Percentiles rank a stretch among this genome's conserved stretches.
Evolutionary conservation across 2,888 invertebrate species (phyloP).

Genomic region (Apoderus coryli): DNA sequence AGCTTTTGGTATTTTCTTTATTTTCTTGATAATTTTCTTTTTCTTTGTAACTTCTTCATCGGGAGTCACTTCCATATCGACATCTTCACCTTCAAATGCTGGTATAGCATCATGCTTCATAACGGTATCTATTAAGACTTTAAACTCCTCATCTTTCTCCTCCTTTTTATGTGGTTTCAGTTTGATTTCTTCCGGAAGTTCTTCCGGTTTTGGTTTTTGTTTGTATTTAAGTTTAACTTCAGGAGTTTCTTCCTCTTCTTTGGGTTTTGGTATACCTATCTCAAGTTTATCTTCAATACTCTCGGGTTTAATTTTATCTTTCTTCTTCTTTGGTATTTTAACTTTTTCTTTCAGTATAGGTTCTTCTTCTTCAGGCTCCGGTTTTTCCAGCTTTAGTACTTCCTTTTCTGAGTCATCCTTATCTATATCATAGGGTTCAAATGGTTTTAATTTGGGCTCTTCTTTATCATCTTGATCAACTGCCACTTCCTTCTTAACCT

Average conservation of each 20-base stretch:
- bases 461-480: slow-evolving; percentile 12
- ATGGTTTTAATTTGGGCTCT: slow-evolving; percentile 17
- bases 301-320: slow-evolving; percentile 22
- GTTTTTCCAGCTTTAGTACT: slow-evolving; percentile 17
- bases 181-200: slow-evolving; percentile 26
- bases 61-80: slow-evolving; percentile 22
- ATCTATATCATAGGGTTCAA: slow-evolving; percentile 23
- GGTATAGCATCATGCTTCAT: slow-evolving; percentile 17
- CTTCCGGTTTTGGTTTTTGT: slow-evolving; percentile 24
- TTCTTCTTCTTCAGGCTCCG: slow-evolving; percentile 21
- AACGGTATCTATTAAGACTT: slow-evolving; percentile 14
- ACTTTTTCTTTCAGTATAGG: slow-evolving; percentile 28
- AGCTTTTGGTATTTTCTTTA: slow-evolving; percentile 18
- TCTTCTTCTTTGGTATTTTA: slow-evolving; percentile 22
- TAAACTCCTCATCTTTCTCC: slow-evolving; percentile 24
- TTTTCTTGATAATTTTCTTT: slow-evolving; percentile 21
- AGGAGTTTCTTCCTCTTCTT: slow-evolving; percentile 28
- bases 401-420: slow-evolving; percentile 32
- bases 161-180: slow-evolving; percentile 28
- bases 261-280: slow-evolving; percentile 24
- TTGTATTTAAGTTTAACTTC: slow-evolving; percentile 29
- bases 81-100: slow-evolving; percentile 16
- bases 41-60: slow-evolving; percentile 18
- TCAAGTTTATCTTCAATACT: slow-evolving; percentile 18
- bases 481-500: slow-evolving; percentile 14